Conservation (phyloP, 2,888 invertebrate species). For the Strigamia transsilvanica region DNA sequence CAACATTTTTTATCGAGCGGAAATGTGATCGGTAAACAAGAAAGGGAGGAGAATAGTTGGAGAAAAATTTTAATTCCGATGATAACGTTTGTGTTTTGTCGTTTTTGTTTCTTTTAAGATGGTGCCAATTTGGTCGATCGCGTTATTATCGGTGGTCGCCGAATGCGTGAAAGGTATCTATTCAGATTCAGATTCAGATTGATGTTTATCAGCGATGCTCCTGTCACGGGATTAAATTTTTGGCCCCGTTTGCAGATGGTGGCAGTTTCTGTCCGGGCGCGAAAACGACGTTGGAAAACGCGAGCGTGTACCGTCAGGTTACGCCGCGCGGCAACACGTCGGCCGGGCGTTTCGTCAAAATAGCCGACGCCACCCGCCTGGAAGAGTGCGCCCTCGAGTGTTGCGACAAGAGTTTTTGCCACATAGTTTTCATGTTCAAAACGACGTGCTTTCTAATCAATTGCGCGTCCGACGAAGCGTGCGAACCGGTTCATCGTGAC, state of each 20-base stretch:
- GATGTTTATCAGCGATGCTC: no score
- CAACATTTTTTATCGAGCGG: neutral
- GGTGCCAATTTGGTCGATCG: neutral
- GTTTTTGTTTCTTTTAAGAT: neutral
- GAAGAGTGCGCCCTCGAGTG: slow-evolving; percentile 75
- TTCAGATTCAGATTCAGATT: neutral
- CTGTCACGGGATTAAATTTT: neutral
- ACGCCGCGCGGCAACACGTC: slow-evolving; percentile 48
- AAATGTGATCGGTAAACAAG: neutral
- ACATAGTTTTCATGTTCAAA: slow-evolving; percentile 81
- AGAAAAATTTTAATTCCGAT: neutral
- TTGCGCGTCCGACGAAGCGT: slow-evolving; percentile 57
- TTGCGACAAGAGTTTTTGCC: slow-evolving; percentile 74
- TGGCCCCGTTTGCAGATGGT: neutral
- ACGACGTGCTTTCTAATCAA: slow-evolving; percentile 72
- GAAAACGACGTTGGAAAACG: slow-evolving; percentile 24
- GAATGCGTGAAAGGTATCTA: neutral
- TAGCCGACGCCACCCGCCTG: slow-evolving; percentile 6
- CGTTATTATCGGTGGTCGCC: neutral
- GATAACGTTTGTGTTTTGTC: no score
- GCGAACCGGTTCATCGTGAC: slow-evolving; percentile 57
- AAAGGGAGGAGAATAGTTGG: neutral
- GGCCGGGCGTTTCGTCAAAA: slow-evolving; percentile 41
- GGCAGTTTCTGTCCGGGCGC: slow-evolving; percentile 6
- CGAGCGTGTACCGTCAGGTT: slow-evolving; percentile 50